These are phyloP conservation scores for Gracilinanus agilis DNA, from an alignment of 2,113 vertebrate genomes.

Conservation along the genomic window DNA sequence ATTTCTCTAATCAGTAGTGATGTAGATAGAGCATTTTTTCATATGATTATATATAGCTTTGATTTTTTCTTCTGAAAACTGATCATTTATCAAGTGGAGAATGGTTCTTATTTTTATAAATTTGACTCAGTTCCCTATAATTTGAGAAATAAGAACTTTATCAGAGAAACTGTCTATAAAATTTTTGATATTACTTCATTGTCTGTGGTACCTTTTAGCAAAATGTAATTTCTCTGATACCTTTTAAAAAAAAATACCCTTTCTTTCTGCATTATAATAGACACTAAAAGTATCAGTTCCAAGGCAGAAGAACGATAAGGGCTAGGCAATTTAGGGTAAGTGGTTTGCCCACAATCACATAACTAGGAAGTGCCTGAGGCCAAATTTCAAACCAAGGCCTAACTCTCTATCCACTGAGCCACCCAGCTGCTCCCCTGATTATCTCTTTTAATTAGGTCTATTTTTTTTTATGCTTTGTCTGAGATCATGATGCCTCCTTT, in stretches of 20 bases:
- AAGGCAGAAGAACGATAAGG: no score
- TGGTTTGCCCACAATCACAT: no score
- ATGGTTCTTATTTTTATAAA: neutral
- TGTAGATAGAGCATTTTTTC: conserved; percentile 4
- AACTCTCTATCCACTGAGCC: no score
- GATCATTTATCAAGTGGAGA: neutral
- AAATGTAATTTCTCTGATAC: neutral
- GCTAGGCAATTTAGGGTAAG: no score
- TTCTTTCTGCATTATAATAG: no score
- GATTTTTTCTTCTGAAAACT: neutral
- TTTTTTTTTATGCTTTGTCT: neutral
- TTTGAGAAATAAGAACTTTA: neutral
- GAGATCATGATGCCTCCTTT: no score
- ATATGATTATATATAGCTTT: neutral
- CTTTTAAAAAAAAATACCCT: neutral
- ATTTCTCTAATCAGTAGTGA: neutral
- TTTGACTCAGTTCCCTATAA: neutral
- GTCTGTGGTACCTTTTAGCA: neutral
- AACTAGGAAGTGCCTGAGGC: no score
- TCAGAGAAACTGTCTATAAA: neutral
- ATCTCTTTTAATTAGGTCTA: neutral
- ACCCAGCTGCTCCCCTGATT: neutral
- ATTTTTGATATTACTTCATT: neutral
- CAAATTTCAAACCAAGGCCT: no score
- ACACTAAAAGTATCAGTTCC: no score